A percentile compares a stretch with the other conserved stretches of the same genome.
phyloP scores from a whole-genome alignment of 2,888 invertebrate genomes.

The Actias luna region DNA sequence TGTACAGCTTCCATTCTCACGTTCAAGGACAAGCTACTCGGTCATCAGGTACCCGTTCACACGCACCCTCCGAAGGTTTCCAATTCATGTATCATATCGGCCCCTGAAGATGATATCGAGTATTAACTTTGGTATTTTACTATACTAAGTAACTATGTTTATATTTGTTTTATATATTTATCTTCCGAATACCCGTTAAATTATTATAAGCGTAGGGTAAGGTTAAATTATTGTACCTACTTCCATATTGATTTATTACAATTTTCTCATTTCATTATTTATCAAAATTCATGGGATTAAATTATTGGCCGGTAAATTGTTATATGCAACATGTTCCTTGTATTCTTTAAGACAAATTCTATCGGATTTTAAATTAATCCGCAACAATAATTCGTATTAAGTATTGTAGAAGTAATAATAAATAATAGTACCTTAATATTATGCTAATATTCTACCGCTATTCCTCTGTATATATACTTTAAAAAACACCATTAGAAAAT shows the following conservation, averaged over 20 bases:
- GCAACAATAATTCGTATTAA: background rate
- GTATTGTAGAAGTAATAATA: background rate
- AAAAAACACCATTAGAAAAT: background rate
- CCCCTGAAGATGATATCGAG: background rate
- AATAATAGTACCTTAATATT: background rate
- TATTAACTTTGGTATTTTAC: background rate
- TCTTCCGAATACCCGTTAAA: too few species aligned
- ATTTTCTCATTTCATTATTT: too few species aligned
- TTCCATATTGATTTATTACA: too few species aligned
- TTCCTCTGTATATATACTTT: background rate
- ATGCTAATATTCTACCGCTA: background rate
- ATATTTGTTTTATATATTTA: too few species aligned
- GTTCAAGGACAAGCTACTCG: conserved; percentile 49
- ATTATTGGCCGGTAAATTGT: too few species aligned
- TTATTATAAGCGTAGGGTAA: too few species aligned
- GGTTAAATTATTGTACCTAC: background rate
- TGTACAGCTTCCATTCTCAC: conserved; percentile 59
- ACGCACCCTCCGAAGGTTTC: conserved; percentile 60
- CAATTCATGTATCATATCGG: conserved; percentile 24
- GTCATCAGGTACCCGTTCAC: conserved; percentile 49
- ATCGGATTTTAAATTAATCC: background rate
- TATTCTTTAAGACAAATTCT: background rate
- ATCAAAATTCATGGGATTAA: too few species aligned
- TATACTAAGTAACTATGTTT: background rate
- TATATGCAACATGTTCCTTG: too few species aligned